phyloP scores from a whole-genome alignment of 2,888 invertebrate genomes.

The Folsomia manolachei region DNA sequence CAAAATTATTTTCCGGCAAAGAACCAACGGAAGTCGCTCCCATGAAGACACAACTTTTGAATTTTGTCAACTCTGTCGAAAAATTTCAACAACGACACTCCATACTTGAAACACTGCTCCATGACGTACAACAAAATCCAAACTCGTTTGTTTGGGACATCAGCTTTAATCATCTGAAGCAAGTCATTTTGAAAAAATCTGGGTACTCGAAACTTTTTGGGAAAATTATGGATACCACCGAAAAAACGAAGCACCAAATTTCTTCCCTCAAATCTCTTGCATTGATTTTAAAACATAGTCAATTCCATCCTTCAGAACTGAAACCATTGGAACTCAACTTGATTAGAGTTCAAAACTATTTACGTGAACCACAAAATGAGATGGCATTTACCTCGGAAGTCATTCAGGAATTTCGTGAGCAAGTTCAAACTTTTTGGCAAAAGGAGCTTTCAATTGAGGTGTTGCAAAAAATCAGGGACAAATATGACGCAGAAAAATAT shows the following conservation, averaged over 20 bases:
- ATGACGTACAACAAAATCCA: not conserved
- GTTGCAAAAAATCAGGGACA: not conserved
- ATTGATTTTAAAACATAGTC: not conserved
- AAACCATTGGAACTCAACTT: no score
- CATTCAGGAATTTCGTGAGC: not conserved
- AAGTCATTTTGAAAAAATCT: not conserved
- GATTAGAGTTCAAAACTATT: no score
- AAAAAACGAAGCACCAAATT: not conserved
- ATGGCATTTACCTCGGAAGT: not conserved
- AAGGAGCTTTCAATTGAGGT: not conserved
- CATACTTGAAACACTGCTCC: not conserved
- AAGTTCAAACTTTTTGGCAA: not conserved
- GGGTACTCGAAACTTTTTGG: not conserved
- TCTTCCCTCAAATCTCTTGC: not conserved
- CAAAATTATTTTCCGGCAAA: not conserved
- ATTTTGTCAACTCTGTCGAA: not conserved
- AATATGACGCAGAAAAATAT: not conserved
- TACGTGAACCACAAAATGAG: no score
- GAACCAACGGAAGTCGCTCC: not conserved
- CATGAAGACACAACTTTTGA: not conserved
- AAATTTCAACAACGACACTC: not conserved
- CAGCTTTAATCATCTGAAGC: not conserved
- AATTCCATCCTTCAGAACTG: not conserved
- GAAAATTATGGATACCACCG: not conserved
- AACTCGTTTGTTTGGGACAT: not conserved